Evolutionary conservation across 2,797 vertebrate species (phyloP).

Genomic region (Echiichthys vipera): DNA sequence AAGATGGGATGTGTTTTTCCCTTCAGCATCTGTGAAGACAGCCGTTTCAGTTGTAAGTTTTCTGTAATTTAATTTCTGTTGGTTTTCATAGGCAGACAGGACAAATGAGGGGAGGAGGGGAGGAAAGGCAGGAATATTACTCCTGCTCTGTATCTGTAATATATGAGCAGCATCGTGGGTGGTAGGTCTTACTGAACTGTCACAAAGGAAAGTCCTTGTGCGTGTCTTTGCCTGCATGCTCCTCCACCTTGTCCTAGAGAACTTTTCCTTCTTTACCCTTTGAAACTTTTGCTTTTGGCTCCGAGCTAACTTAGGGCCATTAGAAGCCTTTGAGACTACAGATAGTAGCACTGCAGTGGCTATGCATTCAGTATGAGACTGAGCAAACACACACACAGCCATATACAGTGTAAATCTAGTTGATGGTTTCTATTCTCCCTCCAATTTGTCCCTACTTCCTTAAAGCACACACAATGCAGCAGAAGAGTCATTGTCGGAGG

Average conservation of each 20-base stretch:
- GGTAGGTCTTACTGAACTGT: slow-evolving; percentile 15
- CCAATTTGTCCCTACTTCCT: slow-evolving; percentile 29
- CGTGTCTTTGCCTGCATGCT: slow-evolving; percentile 13
- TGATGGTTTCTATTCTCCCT: slow-evolving; percentile 23
- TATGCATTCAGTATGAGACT: slow-evolving; percentile 12
- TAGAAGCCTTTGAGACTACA: slow-evolving; percentile 43
- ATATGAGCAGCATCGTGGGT: slow-evolving; percentile 18
- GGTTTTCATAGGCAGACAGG: slow-evolving; percentile 24
- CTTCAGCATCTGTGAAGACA: slow-evolving; percentile 51
- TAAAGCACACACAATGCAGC: slow-evolving; percentile 17
- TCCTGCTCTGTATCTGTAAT: slow-evolving; percentile 31
- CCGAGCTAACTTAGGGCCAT: slow-evolving; percentile 46
- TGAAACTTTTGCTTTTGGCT: slow-evolving; percentile 34
- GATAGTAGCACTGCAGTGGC: slow-evolving; percentile 17
- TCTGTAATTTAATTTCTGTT: slow-evolving; percentile 60
- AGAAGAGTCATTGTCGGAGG: slow-evolving; percentile 34
- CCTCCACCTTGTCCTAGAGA: slow-evolving; percentile 30
- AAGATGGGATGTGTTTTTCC: slow-evolving; percentile 48
- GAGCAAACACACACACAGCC: not conserved
- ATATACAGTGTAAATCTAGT: not conserved
- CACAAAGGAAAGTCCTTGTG: slow-evolving; percentile 10
- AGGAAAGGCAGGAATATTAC: slow-evolving; percentile 11
- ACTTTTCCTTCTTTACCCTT: slow-evolving; percentile 13
- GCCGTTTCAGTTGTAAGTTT: slow-evolving; percentile 49
- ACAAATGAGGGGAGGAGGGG: slow-evolving; percentile 5